Evolutionary conservation across 2,113 vertebrate genomes (phyloP), one percentile per base, ranked within the genome.

Genomic region (Astatoreochromis straeleni): DNA sequence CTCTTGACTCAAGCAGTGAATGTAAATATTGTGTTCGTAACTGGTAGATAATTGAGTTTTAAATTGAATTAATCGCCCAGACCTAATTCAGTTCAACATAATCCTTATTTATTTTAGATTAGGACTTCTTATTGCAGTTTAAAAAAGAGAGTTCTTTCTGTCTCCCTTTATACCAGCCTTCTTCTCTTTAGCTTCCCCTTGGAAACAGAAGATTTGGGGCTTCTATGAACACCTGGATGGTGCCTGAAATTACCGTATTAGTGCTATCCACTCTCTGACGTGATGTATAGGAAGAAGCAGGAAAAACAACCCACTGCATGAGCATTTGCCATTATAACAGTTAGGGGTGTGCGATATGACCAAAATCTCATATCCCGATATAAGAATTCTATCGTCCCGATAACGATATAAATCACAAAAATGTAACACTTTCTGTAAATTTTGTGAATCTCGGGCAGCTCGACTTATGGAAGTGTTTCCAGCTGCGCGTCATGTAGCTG

Each of bases 71-170:
- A 73, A 73, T 45, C 0, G 2, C 38, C 68, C 8, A 70, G 38
- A 24, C n/a, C 12, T 70, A 70, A 70, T 42, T 70, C 17, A 38
- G 65, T 73, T 73, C 8, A 73, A 26, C 21, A 45, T 73, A 17
- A 42, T 42, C 12, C 7, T 24, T 45, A 73, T 73, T 73, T 45
- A 6, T 26, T 16, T 45, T 73, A 26, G n/a, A 73, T 16, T 73
- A 9, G 13, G 21, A 9, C 5, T 45, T 42, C n/a, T 42, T 70
- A 21, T 70, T 24, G 42, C 35, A 70, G n/a, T 70, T 70, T 8
- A 1, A 57, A 26, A 57, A 7, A 57, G 9, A 33, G 0, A 3
- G 7, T n/a, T 51, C 2, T 17, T 9, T 60, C 3, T 31, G 8
- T 16, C 26, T 60, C 57, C 57, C 26, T 60, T 60, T 60, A 33